phyloP scores from a whole-genome alignment of 2,888 invertebrate genomes.

The Geotrupes spiniger region DNA sequence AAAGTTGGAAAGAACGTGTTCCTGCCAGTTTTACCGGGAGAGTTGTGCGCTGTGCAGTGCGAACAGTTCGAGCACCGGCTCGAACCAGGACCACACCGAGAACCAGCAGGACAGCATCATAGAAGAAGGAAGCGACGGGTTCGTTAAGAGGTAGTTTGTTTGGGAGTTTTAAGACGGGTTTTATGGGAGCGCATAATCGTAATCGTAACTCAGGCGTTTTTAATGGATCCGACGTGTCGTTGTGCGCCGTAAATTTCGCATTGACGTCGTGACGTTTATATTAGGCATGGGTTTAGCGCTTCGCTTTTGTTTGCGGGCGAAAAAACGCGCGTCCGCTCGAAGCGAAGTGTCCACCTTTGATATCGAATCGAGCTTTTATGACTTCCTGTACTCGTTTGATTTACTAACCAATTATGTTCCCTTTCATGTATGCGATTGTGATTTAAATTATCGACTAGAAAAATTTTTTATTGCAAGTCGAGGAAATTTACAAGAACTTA shows the following conservation, averaged over 20 bases:
- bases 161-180: background rate
- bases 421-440: too few relatives aligned
- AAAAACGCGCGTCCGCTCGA: too few relatives aligned
- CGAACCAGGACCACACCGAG: constrained; percentile 49
- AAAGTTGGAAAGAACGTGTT: constrained; percentile 51
- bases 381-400: too few relatives aligned
- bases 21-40: constrained; percentile 49
- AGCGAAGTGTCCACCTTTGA: too few relatives aligned
- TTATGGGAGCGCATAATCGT: constrained; percentile 1
- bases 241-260: constrained; percentile 8
- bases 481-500: too few relatives aligned
- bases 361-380: too few relatives aligned
- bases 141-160: constrained; percentile 42
- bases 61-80: constrained; percentile 46
- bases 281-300: background rate
- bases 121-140: constrained; percentile 47
- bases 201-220: constrained; percentile 3
- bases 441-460: too few relatives aligned
- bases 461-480: too few relatives aligned
- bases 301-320: too few relatives aligned
- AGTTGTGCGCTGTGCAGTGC: constrained; percentile 46
- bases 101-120: constrained; percentile 49
- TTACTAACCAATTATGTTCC: too few relatives aligned
- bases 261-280: constrained; percentile 8
- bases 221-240: background rate